Evolutionary conservation across 2,888 invertebrate genomes (phyloP), one percentile per base, ranked within the genome.

Genomic region (Agrochola lychnidis): DNA sequence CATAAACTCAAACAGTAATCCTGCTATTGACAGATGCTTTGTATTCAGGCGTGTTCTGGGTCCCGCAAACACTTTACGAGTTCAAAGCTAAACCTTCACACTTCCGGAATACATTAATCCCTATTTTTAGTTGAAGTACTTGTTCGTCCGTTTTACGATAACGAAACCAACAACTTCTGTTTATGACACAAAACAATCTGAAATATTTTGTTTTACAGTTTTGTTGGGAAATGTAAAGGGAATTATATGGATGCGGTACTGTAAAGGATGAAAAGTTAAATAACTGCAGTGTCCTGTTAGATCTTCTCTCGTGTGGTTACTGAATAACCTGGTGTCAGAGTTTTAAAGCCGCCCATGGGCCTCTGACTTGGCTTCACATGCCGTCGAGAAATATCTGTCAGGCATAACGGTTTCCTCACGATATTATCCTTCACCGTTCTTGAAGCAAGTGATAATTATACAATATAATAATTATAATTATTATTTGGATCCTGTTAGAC

Each of bases 71-170:
- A 72, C 57, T 81, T 73, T 53, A 69, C 57, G 62, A 70, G 68
- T 82, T 85, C 85, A 78, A 85, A 82, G 77, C 77, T 77, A 77
- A 76, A 70, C 73, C 76, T 71, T 53, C 45, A 66, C 72, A 76
- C 79, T 83, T 85, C 88, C 86, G 88, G 78, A 81, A 79, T 73
- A 83, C 75, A 78, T 87, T 83, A 87, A 85, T 83, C 81, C 64
- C 63, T 81, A 76, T 85, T 78, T 85, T 81, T 74, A 74, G 78
- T 82, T 74, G 30, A 78, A 85, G 78, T 63, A 83, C 81, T 81
- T 68, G 42, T 62, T 68, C 67, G 59, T 73, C 67, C 63, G 56
- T 73, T 77, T 67, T 51, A 61, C 68, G 63, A 85, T 77, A 81
- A 66, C 76, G 73, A 67, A 76, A 76, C 70, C 66, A 61, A 67